Conservation (phyloP, 2,113 vertebrate species). For the Paramormyrops kingsleyae region DNA sequence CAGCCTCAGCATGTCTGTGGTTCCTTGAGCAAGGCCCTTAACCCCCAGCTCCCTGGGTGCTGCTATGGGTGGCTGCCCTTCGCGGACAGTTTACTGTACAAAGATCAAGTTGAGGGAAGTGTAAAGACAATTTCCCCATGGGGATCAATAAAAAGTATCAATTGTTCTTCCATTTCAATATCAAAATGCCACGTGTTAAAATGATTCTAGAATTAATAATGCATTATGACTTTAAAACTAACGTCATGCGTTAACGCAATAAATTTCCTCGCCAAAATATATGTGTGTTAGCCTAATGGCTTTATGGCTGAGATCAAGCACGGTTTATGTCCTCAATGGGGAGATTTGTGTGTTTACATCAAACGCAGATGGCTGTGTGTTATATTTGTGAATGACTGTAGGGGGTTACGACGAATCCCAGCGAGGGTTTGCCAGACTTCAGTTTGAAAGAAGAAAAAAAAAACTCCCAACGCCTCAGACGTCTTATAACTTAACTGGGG, state of each 20-base stretch:
- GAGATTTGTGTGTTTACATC: neutral
- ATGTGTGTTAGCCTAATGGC: neutral
- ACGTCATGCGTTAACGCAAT: neutral
- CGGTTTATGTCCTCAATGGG: neutral
- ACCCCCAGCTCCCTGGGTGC: too few species aligned
- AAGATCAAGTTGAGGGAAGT: too few species aligned
- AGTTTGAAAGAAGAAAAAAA: neutral
- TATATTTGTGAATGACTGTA: neutral
- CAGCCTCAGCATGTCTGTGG: too few species aligned
- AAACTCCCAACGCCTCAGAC: neutral
- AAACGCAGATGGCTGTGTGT: neutral
- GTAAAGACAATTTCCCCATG: too few species aligned
- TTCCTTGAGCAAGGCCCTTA: too few species aligned
- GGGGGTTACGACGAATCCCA: neutral
- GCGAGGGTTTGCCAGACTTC: neutral
- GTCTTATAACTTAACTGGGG: neutral
- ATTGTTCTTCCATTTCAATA: too few species aligned
- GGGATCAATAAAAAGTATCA: too few species aligned
- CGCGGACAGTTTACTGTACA: too few species aligned
- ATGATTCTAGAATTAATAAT: too few species aligned
- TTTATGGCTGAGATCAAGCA: neutral
- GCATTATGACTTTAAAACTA: too few species aligned
- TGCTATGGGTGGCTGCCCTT: too few species aligned
- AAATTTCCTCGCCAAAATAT: neutral
- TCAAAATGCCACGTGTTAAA: too few species aligned